Evolutionary conservation across 1,140 invertebrate species (phyloP).

Genomic region (Hetaerina americana): DNA sequence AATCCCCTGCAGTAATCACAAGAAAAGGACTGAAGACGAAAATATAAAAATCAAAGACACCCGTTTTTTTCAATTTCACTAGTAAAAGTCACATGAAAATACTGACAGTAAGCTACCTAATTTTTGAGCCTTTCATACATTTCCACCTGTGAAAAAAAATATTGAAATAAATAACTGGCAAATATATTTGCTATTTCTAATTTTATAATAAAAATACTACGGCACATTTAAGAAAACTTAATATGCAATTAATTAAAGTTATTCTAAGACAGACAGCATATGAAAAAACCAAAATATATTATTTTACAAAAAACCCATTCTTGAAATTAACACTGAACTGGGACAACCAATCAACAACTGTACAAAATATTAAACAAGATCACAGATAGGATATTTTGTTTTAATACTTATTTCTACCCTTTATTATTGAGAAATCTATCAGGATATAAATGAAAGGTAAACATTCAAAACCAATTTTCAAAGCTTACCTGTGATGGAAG

Average conservation of each 20-base stretch:
- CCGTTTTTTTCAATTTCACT: background rate
- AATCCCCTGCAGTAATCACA: too few species aligned
- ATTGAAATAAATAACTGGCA: background rate
- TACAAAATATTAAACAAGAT: background rate
- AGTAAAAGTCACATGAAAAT: too few species aligned
- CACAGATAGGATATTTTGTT: background rate
- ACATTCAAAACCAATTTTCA: background rate
- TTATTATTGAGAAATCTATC: background rate
- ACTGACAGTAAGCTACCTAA: background rate
- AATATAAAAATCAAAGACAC: background rate
- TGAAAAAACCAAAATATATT: background rate
- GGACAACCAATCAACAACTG: background rate
- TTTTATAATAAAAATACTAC: background rate
- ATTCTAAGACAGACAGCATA: background rate
- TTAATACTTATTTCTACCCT: background rate
- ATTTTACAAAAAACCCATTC: background rate
- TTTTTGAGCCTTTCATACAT: background rate
- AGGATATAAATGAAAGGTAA: background rate
- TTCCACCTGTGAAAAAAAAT: background rate
- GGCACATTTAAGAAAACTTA: background rate
- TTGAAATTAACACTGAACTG: too few species aligned
- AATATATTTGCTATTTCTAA: background rate
- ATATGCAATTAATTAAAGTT: background rate
- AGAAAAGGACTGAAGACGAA: background rate
- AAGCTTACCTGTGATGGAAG: background rate